Conservation (phyloP, 2,113 vertebrate species). For the Philantomba maxwellii region DNA sequence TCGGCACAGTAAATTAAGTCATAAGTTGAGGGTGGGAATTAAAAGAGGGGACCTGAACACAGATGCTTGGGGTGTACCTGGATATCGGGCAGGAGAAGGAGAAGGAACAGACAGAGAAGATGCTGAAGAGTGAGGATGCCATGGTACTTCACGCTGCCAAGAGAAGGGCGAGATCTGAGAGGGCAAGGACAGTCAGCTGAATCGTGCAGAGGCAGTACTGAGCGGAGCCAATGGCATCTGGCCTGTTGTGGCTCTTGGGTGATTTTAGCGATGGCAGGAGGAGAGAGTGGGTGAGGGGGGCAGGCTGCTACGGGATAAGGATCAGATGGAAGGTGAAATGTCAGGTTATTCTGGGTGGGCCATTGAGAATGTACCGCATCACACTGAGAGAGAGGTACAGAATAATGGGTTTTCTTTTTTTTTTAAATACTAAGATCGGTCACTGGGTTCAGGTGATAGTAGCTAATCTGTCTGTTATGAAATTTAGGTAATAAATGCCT, state of each 20-base stretch:
- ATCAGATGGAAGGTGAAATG: background rate
- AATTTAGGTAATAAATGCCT: background rate
- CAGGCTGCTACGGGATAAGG: background rate
- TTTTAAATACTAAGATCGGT: background rate
- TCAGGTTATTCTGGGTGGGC: background rate
- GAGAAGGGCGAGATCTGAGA: background rate
- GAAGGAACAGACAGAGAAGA: background rate
- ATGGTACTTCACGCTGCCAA: background rate
- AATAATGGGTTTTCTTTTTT: background rate
- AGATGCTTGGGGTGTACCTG: background rate
- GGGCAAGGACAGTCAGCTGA: background rate
- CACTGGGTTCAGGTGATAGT: background rate
- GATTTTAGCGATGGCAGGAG: background rate
- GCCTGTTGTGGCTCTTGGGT: background rate
- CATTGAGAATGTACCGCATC: rapidly evolving
- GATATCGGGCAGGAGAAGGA: background rate
- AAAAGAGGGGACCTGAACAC: background rate
- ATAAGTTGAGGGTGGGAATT: background rate
- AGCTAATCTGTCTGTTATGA: background rate
- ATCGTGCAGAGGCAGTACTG: background rate
- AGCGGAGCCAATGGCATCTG: background rate
- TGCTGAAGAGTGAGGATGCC: background rate
- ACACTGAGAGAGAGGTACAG: too few relatives aligned
- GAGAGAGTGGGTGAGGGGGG: background rate
- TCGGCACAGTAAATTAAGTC: background rate